phyloP scores from a whole-genome alignment of 2,113 vertebrate genomes.

The Hippocampus abdominalis region DNA sequence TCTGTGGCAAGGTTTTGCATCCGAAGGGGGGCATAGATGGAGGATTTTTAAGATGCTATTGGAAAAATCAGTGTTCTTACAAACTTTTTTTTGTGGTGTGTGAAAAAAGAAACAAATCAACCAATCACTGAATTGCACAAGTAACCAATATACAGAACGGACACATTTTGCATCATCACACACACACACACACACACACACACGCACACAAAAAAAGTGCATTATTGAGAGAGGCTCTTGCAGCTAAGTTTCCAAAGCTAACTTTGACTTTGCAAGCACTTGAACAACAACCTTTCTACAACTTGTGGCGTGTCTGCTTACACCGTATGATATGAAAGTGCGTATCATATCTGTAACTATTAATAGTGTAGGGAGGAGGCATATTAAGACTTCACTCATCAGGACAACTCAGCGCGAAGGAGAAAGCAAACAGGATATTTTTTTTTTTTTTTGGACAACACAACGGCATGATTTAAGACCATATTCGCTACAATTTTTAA shows the following conservation, averaged over 20 bases:
- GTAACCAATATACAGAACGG: slow-evolving; percentile 34
- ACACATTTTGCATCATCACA: slow-evolving; percentile 43
- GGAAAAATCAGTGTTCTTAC: background rate
- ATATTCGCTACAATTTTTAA: background rate
- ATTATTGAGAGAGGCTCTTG: slow-evolving; percentile 13
- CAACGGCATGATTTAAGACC: background rate
- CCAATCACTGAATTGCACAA: slow-evolving; percentile 13
- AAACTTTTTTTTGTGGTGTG: slow-evolving; percentile 21
- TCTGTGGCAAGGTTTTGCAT: background rate
- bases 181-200: slow-evolving; percentile 21
- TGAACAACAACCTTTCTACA: slow-evolving; percentile 27
- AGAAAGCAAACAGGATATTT: background rate
- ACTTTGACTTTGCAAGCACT: slow-evolving; percentile 3
- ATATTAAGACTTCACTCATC: background rate
- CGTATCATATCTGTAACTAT: slow-evolving; percentile 30
- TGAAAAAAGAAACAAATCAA: background rate
- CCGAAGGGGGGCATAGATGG: background rate
- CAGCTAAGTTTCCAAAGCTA: slow-evolving; percentile 25
- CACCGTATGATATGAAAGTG: slow-evolving; percentile 30
- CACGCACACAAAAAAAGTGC: background rate
- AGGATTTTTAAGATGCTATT: background rate
- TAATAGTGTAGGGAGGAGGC: background rate
- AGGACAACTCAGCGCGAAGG: background rate
- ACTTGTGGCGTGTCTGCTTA: slow-evolving; percentile 12
- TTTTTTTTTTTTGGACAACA: too few relatives aligned